Conservation (phyloP, 2,888 invertebrate genomes). For the Sinelater perroti region DNA sequence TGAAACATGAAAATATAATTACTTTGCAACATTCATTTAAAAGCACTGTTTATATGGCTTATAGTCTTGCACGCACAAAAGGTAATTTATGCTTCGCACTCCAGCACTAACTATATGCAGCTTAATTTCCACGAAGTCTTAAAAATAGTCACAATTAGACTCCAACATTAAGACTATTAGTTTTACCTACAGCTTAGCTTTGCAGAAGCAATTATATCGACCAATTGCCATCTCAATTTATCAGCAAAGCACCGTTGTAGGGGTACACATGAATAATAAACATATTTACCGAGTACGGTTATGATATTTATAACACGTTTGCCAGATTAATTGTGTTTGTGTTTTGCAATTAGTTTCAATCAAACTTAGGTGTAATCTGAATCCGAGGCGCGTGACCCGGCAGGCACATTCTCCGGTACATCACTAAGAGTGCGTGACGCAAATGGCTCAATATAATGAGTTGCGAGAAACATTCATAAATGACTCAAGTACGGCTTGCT, state of each 20-base stretch:
- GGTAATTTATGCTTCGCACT: too few relatives aligned
- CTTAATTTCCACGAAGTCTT: too few relatives aligned
- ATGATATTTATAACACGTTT: conserved; percentile 13
- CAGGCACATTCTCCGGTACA: conserved; percentile 7
- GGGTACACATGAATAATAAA: conserved; percentile 6
- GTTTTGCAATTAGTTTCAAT: conserved; percentile 19
- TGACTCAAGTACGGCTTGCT: conserved; percentile 11
- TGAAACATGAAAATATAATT: too few relatives aligned
- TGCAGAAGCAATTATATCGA: too few relatives aligned
- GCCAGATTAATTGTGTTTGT: conserved; percentile 16
- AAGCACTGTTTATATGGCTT: too few relatives aligned
- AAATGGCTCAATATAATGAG: conserved; percentile 10
- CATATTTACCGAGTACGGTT: conserved; percentile 12
- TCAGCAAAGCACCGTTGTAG: not conserved
- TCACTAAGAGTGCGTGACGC: conserved; percentile 14
- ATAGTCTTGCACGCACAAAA: too few relatives aligned
- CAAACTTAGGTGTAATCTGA: conserved; percentile 18
- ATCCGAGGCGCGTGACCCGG: conserved; percentile 18
- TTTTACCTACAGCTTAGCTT: too few relatives aligned
- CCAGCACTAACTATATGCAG: too few relatives aligned
- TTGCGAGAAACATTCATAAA: conserved; percentile 5
- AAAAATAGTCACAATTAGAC: too few relatives aligned
- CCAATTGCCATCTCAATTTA: not conserved
- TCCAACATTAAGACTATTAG: too few relatives aligned
- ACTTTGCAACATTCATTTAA: too few relatives aligned